phyloP scores from a whole-genome alignment of 2,888 invertebrate species.

The Parasteatoda lunata region DNA sequence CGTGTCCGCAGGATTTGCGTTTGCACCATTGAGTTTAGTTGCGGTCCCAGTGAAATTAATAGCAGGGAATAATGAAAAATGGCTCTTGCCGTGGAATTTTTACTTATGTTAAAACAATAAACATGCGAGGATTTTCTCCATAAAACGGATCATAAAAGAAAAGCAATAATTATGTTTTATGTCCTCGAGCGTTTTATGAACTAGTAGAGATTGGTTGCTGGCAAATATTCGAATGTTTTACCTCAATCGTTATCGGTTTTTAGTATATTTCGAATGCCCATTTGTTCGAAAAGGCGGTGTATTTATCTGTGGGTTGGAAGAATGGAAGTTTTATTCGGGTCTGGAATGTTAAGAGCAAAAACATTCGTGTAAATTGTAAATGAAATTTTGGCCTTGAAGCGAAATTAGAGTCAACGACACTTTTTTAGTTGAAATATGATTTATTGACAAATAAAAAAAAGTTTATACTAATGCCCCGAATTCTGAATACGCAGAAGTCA shows the following conservation, averaged over 20 bases:
- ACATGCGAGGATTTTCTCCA: not conserved
- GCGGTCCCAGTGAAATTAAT: not conserved
- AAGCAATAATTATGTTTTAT: not conserved
- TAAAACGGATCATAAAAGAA: not conserved
- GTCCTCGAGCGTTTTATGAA: not conserved
- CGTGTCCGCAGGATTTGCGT: constrained; percentile 35
- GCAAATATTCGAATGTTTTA: not conserved
- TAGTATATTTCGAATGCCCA: too few relatives aligned
- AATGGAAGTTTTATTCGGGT: not conserved
- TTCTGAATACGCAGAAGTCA: too few relatives aligned
- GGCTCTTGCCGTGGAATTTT: not conserved
- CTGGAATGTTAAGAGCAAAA: not conserved
- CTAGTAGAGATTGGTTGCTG: not conserved
- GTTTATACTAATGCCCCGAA: too few relatives aligned
- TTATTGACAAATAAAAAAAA: too few relatives aligned
- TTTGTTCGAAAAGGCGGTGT: too few relatives aligned
- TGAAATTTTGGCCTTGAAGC: too few relatives aligned
- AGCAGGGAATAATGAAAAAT: not conserved
- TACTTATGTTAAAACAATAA: not conserved
- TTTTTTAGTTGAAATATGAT: too few relatives aligned
- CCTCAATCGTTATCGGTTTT: too few relatives aligned
- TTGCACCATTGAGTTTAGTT: constrained; percentile 5
- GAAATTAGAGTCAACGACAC: too few relatives aligned
- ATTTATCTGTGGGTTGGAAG: not conserved
- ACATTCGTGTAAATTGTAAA: too few relatives aligned